Percentiles rank a stretch among this genome's conserved stretches.
Conservation (phyloP, 2,113 vertebrate species). For the Trachemys scripta region DNA sequence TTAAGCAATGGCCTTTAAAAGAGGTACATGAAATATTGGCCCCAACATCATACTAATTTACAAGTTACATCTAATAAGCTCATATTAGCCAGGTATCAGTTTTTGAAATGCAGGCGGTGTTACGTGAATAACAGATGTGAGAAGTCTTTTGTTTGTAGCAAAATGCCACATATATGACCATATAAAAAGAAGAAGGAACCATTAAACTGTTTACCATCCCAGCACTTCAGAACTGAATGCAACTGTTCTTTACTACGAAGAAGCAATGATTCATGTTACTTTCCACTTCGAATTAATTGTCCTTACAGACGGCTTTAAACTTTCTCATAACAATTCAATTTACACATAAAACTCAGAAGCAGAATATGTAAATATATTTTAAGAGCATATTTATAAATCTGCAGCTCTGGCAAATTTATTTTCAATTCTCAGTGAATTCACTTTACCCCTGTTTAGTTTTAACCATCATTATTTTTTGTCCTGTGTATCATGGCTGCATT, state of each 20-base stretch:
- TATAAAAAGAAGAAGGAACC: constrained; percentile 15
- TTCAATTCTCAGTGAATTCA: constrained; percentile 19
- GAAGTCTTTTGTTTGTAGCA: not conserved
- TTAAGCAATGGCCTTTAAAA: not conserved
- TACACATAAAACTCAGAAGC: constrained; percentile 39
- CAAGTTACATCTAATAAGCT: not conserved
- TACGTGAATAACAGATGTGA: not conserved
- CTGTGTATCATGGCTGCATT: constrained; percentile 28
- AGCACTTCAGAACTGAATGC: not conserved
- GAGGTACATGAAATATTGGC: not conserved
- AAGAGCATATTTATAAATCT: constrained; percentile 41
- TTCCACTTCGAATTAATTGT: constrained; percentile 62
- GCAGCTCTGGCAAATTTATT: constrained; percentile 19
- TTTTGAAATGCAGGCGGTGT: constrained; percentile 19
- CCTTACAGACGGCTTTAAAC: not conserved
- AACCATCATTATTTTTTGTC: constrained; percentile 13
- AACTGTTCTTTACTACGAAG: not conserved
- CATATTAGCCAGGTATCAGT: not conserved
- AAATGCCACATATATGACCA: not conserved
- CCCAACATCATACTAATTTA: not conserved
- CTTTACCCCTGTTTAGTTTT: constrained; percentile 22
- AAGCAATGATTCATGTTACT: constrained; percentile 22
- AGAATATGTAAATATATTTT: constrained; percentile 45
- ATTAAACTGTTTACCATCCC: not conserved
- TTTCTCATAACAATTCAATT: not conserved